phyloP scores from a whole-genome alignment of 1,140 invertebrate species.

The Phocides pigmalion region DNA sequence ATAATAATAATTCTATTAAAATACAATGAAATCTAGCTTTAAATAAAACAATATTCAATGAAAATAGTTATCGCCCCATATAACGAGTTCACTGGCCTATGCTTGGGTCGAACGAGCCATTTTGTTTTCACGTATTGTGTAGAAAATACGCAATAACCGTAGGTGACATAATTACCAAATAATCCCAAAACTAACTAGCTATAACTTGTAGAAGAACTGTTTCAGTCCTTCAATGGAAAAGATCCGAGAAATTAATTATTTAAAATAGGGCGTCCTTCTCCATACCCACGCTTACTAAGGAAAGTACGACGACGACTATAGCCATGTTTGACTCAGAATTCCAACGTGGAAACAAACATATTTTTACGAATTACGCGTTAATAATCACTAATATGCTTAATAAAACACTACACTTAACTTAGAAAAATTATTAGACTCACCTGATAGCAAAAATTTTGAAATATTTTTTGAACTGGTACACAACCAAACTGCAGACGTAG shows the following conservation, averaged over 20 bases:
- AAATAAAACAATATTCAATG: constrained; percentile 48
- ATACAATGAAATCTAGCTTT: constrained; percentile 38
- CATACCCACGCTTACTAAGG: constrained; percentile 80
- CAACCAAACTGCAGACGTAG: constrained; percentile 83
- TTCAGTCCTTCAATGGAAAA: constrained; percentile 73
- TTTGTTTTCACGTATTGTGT: constrained; percentile 82
- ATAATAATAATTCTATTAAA: constrained; percentile 35
- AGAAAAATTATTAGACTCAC: constrained; percentile 78
- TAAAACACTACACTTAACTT: constrained; percentile 64
- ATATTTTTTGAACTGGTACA: constrained; percentile 82
- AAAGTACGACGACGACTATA: constrained; percentile 78
- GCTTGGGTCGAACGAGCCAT: constrained; percentile 81
- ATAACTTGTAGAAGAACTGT: constrained; percentile 79
- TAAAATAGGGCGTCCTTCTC: constrained; percentile 77
- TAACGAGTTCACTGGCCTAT: constrained; percentile 81
- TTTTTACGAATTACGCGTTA: constrained; percentile 58
- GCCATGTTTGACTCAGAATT: constrained; percentile 84
- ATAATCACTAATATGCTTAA: constrained; percentile 63
- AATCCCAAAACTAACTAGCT: constrained; percentile 68
- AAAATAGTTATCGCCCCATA: constrained; percentile 79
- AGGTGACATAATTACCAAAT: constrained; percentile 74
- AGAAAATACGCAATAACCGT: constrained; percentile 79
- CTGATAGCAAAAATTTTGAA: constrained; percentile 84
- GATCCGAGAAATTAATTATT: constrained; percentile 82
- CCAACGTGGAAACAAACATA: constrained; percentile 80